Evolutionary conservation across 2,113 vertebrate genomes (phyloP), one percentile per base, ranked within the genome.

Genomic region (Xenotilapia longispinis): DNA sequence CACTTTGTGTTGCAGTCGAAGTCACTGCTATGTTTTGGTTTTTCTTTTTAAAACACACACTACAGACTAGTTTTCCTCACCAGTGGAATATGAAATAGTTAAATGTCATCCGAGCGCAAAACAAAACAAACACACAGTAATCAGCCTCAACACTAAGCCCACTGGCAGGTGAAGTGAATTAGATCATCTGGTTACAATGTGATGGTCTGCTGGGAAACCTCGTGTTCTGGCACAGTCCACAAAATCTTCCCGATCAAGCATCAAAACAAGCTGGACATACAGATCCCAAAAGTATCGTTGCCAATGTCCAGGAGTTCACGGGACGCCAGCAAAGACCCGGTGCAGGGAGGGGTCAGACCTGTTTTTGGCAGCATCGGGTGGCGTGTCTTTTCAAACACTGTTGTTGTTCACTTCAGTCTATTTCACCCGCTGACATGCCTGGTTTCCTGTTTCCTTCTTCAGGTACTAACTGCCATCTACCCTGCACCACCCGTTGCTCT

Each of bases 401-500:
- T 4, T 47, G 45, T 11, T 31, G 26, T 49, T 51, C 26, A 13
- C 26, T 31, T 78, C 15, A 28, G 51, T 47, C 9, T 58, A 8
- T 6, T 19, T 60, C 38, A 60, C 9, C 17, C 11, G 6, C 73
- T 51, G 73, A 78, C 73, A 33, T 19, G 70, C 70, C 23, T 31
- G 70, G 15, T 75, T 53, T 42, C 3, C 7, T 5, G 1, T 81
- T 54, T 49, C 4, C 38, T 23, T 11, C 85, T 5, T 47, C 96
- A 98, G 38, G 95, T 98, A 51, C 95, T 98, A 65, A 97, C 97
- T 2, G 96, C 97, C 12, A 97, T 98, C 89, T 97, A 98, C 89
- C 97, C 98, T 6, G 87, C 95, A 15, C 93, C 95, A 9, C 95
- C 96, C 40, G 95, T 95, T 19, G 95, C 97, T 2, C 91, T 97